Percentiles rank a stretch among this genome's conserved stretches.
phyloP scores from a whole-genome alignment of 2,113 vertebrate species.

The Girardinichthys multiradiatus region DNA sequence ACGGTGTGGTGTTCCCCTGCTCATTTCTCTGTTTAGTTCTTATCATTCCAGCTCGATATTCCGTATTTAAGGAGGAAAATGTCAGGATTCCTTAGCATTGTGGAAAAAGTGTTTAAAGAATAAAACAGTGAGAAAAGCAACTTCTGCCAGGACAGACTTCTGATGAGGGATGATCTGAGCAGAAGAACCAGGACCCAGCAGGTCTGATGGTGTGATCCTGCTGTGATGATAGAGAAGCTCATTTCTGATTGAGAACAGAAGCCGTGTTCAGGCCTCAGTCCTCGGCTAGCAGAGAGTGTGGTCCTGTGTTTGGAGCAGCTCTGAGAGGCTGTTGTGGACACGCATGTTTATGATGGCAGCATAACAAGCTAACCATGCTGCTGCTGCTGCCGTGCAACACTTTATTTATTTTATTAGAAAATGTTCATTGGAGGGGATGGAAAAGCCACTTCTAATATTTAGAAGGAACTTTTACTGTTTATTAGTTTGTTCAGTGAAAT shows the following conservation, averaged over 20 bases:
- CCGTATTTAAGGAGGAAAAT: conserved; percentile 62
- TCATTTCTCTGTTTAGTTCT: conserved; percentile 68
- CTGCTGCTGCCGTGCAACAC: conserved; percentile 53
- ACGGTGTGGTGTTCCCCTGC: conserved; percentile 56
- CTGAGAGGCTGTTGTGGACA: conserved; percentile 65
- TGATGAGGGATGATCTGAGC: conserved; percentile 16
- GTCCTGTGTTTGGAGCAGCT: conserved; percentile 58
- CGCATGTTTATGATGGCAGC: conserved; percentile 72
- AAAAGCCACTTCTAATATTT: conserved; percentile 80
- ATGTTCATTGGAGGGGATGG: conserved; percentile 48
- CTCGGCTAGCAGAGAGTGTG: conserved; percentile 21
- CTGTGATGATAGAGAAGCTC: conserved; percentile 59
- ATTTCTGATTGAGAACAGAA: conserved; percentile 68
- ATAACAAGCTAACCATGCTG: conserved; percentile 52
- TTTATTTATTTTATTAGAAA: conserved; percentile 71
- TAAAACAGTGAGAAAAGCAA: conserved; percentile 16
- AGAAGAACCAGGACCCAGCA: conserved; percentile 32
- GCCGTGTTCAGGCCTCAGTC: conserved; percentile 56
- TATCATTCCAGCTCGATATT: conserved; percentile 66
- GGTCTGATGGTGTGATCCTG: conserved; percentile 44
- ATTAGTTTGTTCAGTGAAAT: conserved; percentile 76
- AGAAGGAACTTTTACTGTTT: conserved; percentile 75
- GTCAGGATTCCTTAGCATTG: conserved; percentile 65
- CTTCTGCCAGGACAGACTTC: conserved; percentile 32
- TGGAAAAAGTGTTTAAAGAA: conserved; percentile 33